phyloP scores from a whole-genome alignment of 2,888 invertebrate genomes.

The Zygogramma bicolorata region DNA sequence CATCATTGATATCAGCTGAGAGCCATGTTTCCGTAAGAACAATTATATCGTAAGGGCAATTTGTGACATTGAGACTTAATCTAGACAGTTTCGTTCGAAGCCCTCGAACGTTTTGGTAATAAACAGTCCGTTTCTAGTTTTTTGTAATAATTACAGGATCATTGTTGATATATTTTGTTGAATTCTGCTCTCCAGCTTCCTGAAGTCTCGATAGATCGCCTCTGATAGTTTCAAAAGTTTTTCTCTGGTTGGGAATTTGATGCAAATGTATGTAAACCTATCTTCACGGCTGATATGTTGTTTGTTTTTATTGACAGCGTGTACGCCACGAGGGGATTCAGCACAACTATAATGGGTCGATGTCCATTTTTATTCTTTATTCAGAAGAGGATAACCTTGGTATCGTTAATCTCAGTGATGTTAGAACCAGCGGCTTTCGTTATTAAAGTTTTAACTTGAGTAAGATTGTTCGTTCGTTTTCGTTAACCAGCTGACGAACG shows the following conservation, averaged over 20 bases:
- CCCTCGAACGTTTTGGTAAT: constrained; percentile 7
- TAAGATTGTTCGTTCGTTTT: no score
- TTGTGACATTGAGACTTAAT: background rate
- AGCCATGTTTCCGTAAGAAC: background rate
- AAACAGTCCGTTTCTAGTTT: constrained; percentile 4
- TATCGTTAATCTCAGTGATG: background rate
- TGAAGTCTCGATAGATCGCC: background rate
- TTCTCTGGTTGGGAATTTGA: background rate
- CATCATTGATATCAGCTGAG: background rate
- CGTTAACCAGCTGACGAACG: no score
- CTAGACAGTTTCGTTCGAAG: background rate
- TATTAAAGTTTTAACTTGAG: constrained; percentile 5
- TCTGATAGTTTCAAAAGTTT: background rate
- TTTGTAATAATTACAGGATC: background rate
- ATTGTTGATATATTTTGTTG: background rate
- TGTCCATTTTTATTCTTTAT: constrained; percentile 1
- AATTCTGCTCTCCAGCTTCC: constrained; percentile 5
- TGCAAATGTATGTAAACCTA: background rate
- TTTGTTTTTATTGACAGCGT: background rate
- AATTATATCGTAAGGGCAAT: constrained; percentile 1
- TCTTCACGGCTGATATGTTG: background rate
- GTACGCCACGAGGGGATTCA: constrained; percentile 6
- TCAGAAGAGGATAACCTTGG: background rate
- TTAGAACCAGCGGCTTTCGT: background rate
- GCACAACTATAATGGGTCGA: background rate